Evolutionary conservation across 2,888 invertebrate genomes (phyloP).

Genomic region (Byasa hedistus): DNA sequence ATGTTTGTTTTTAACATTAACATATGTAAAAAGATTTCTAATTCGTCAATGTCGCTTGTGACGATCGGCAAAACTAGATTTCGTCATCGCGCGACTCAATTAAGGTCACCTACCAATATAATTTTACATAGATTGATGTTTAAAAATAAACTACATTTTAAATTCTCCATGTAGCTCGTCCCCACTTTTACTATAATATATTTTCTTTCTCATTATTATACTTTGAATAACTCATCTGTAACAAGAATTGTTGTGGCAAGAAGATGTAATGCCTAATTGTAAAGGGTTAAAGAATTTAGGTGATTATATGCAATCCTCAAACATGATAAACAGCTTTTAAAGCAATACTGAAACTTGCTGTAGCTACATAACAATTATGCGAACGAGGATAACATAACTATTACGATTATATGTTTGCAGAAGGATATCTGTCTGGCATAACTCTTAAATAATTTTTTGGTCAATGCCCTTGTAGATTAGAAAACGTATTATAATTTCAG

Average conservation of each 20-base stretch:
- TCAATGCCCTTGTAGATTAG: conserved; percentile 21
- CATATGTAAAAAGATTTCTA: conserved; percentile 1
- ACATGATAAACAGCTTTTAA: no score
- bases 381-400: conserved; percentile 4
- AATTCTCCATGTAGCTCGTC: neutral
- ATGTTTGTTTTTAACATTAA: neutral
- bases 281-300: no score
- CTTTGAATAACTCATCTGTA: no score
- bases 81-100: conserved; percentile 57
- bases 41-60: conserved; percentile 23
- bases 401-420: conserved; percentile 11
- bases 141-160: conserved; percentile 5
- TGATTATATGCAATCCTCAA: no score
- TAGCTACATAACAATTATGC: no score
- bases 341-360: no score
- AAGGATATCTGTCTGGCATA: conserved; percentile 14
- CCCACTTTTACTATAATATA: neutral
- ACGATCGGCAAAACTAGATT: conserved; percentile 49
- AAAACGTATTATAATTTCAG: conserved; percentile 15
- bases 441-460: conserved; percentile 18
- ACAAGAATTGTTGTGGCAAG: no score
- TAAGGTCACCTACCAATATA: conserved; percentile 58
- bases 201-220: neutral
- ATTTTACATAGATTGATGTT: conserved; percentile 31
- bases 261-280: no score